Percentiles rank a stretch among this genome's conserved stretches.
phyloP scores from a whole-genome alignment of 2,797 vertebrate genomes.

The Muscicapa striata region DNA sequence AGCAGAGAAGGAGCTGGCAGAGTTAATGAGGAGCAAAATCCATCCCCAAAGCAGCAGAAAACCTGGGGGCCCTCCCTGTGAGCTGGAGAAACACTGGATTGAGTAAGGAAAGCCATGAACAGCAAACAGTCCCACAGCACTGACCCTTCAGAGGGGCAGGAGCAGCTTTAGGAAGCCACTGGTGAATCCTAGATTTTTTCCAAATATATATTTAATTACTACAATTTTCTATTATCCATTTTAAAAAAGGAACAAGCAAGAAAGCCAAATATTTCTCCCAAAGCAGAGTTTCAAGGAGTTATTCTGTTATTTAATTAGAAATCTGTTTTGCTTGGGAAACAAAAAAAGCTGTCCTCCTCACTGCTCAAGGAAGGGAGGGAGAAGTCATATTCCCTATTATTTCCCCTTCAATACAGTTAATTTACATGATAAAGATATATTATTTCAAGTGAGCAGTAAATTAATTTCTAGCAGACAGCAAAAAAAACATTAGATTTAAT shows the following conservation, averaged over 20 bases:
- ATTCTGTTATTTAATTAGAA: not conserved
- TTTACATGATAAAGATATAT: not conserved
- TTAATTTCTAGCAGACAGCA: not conserved
- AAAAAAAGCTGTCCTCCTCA: not conserved
- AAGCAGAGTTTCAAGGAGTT: not conserved
- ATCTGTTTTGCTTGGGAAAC: not conserved
- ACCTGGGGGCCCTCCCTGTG: not conserved
- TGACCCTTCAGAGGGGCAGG: not conserved
- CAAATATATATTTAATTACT: not conserved
- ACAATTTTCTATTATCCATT: not conserved
- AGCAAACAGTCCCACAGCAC: not conserved
- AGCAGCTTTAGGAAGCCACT: not conserved
- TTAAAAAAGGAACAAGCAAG: not conserved
- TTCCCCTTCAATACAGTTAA: not conserved
- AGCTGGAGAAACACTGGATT: not conserved
- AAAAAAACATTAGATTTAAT: not conserved
- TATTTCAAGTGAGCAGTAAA: not conserved
- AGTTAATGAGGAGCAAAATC: slow-evolving; percentile 73
- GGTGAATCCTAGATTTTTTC: not conserved
- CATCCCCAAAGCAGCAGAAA: slow-evolving; percentile 69
- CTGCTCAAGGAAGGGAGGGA: not conserved
- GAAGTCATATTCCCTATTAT: not conserved
- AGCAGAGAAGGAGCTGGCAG: slow-evolving; percentile 74
- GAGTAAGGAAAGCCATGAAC: not conserved
- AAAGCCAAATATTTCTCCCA: not conserved